A percentile compares a stretch with the other conserved stretches of the same genome.
These are phyloP conservation scores for Paramuricea clavata DNA, from an alignment of 92 coral and sea anemone species.

Conservation along the genomic window DNA sequence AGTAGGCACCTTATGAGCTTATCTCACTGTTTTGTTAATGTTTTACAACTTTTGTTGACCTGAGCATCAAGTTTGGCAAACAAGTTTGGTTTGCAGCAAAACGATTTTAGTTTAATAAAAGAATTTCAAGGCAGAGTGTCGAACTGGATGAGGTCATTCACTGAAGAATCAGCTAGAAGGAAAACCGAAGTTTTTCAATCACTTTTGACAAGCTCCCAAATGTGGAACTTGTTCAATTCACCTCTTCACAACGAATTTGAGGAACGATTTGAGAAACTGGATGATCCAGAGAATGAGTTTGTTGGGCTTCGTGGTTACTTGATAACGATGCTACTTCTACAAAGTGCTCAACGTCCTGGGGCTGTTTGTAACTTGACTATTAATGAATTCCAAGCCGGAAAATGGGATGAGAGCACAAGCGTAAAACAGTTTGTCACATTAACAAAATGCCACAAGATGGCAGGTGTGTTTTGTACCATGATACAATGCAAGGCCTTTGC, in stretches of 20 bases:
- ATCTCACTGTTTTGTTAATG: not conserved
- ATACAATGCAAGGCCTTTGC: too few species aligned
- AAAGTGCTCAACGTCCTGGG: conserved; percentile 2
- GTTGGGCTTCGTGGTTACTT: not conserved
- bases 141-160: not conserved
- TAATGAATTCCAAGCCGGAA: not conserved
- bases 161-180: not conserved
- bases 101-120: not conserved
- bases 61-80: not conserved
- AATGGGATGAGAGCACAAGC: not conserved
- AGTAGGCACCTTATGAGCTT: not conserved
- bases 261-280: not conserved
- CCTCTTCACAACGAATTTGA: not conserved
- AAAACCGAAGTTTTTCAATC: not conserved
- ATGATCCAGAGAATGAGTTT: not conserved
- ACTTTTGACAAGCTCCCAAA: not conserved
- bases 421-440: not conserved
- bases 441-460: not conserved
- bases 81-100: not conserved
- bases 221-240: not conserved
- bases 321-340: not conserved
- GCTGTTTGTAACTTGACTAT: not conserved
- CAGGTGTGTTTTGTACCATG: too few species aligned
- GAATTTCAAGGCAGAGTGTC: not conserved
- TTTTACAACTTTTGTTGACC: not conserved